Base-by-base conservation (phyloP, 2,113 vertebrate species). In the Nannobrachium achirus region DNA sequence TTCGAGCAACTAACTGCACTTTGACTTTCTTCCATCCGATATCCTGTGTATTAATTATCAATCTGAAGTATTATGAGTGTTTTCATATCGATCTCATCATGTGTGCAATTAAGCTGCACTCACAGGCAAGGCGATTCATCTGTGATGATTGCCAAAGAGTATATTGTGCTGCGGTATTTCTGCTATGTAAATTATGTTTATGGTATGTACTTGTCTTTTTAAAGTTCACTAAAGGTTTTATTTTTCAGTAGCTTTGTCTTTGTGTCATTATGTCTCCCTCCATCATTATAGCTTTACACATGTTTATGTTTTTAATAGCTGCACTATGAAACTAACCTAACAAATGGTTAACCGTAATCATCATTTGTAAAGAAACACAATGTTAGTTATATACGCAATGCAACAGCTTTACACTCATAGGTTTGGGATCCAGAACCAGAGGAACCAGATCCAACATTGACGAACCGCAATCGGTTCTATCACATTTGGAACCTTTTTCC, bases 271-370 rank as follows among this genome's bases (percentile, higher is more conserved):
- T 77, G 56, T 80, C 20, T 74, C 56, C 25, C 25, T 73, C 44
- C 13, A 74, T 81, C 8, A 53, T 53, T 78, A 33, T 20, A 82
- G 63, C 79, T 80, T 77, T 65, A 72, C 69, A 80, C 80, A 18
- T 73, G 46, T 19, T 51, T 79, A 33, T 81, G n/a, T 89, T 89
- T 89, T 89, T 89, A 91, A 88, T 88, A 75, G 61, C 67, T 68
- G 44, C 16, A 11, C 40, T 59, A 82, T 87, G 83, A 84, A 85
- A 78, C 19, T 51, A 74, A 66, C 66, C 40, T n/a, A 69, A 69
- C 8, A 11, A 45, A 61, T 42, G 42, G 16, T 8, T 18, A 51
- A 69, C 69, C 50, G 5, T 14, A 33, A 62, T 50, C 16, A 59
- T 49, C 51, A 57, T 62, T 33, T 33, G 25, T 33, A 33, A 33